Base-by-base conservation (phyloP, 2,113 vertebrate species). In the Ia io region DNA sequence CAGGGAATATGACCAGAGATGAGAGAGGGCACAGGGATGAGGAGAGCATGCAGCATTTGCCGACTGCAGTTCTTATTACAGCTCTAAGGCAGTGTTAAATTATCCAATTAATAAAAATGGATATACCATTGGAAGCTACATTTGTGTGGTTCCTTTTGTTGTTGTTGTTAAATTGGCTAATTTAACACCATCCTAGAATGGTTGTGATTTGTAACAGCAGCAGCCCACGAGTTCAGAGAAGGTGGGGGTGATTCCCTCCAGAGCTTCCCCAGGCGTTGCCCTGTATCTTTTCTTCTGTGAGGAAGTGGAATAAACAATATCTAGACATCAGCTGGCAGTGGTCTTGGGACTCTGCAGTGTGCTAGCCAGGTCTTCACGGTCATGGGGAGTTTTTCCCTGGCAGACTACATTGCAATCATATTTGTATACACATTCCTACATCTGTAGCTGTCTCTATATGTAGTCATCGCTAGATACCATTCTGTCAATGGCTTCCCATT, bases 81-180 rank as follows among this genome's bases (percentile, higher is more conserved):
- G 40, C 74, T 93, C 67, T 88, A 17, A 94, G 84, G 73, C 95
- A 85, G 59, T 93, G 76, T 91, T 95, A 88, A 94, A 93, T 95
- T 84, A 97, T 73, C 92, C 96, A 94, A 13, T 96, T 97, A 97
- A 97, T 97, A 97, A 95, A 97, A 97, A 94, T 71, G 93, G 94
- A 93, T 86, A 90, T 94, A 53, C 91, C 71, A 18, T 76, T 20
- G 4, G 96, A 95, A 92, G 92, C 87, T 90, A 67, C 90, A 84
- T 92, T 95, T 93, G 78, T 97, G 78, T 92, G 95, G 90, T 73
- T 77, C 77, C 93, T 86, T 56, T 77, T 95, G 53, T 96, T 96
- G 70, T 47, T 90, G 53, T 77, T 95, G 95, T 95, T 94, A 94
- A 96, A 93, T 86, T 90, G 95, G 82, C 97, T 97, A 92, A 96